Percentiles rank a stretch among this genome's conserved stretches.
These are phyloP conservation scores for Semicossyphus pulcher DNA, from an alignment of 2,113 vertebrate genomes.

Conservation along the genomic window DNA sequence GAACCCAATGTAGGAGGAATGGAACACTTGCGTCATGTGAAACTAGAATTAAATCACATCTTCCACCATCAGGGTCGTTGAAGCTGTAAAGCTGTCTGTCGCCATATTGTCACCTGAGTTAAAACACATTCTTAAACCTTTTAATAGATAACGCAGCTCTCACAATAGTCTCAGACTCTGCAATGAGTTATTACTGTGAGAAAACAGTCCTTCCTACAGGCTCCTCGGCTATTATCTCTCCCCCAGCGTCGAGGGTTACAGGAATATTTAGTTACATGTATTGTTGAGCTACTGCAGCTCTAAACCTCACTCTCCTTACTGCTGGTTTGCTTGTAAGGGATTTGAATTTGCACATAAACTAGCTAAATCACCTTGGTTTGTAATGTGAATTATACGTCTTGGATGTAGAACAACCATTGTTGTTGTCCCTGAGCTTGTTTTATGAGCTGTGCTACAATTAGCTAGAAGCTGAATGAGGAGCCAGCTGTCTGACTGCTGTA, in stretches of 20 bases:
- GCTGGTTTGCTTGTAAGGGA: not conserved
- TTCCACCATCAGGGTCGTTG: not conserved
- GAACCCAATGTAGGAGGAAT: not conserved
- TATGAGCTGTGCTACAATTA: constrained; percentile 29
- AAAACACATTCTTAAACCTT: constrained; percentile 22
- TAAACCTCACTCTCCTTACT: not conserved
- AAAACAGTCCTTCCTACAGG: constrained; percentile 3
- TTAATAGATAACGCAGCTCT: constrained; percentile 1
- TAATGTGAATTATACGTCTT: not conserved
- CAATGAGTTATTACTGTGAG: constrained; percentile 17
- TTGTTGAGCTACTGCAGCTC: constrained; percentile 22
- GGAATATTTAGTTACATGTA: constrained; percentile 52
- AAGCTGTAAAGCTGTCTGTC: not conserved
- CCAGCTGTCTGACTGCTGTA: constrained; percentile 26
- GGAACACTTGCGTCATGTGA: not conserved
- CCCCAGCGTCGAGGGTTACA: constrained; percentile 9
- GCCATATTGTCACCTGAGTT: not conserved
- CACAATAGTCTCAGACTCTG: not conserved
- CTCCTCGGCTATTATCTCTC: constrained; percentile 25
- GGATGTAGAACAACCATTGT: constrained; percentile 1
- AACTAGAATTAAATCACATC: not conserved
- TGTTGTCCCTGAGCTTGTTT: constrained; percentile 29
- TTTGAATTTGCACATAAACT: not conserved
- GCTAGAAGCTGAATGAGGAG: constrained; percentile 25
- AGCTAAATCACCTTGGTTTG: not conserved